phyloP scores from a whole-genome alignment of 1,140 invertebrate genomes.

The Sesamia nonagrioides region DNA sequence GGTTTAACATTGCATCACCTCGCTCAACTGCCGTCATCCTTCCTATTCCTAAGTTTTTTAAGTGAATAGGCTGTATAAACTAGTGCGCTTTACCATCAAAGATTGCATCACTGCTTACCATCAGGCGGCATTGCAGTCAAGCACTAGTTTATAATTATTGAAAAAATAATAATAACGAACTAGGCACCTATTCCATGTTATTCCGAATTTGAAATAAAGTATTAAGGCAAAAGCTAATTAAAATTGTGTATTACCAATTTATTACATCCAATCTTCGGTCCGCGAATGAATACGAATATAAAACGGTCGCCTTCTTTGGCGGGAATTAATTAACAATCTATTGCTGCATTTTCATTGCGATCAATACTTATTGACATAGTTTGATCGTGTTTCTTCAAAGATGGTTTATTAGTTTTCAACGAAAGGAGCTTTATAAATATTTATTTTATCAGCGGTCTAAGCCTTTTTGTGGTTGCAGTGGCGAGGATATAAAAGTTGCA shows the following conservation, averaged over 20 bases:
- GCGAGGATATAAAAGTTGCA: too few relatives aligned
- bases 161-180: too few relatives aligned
- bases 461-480: neutral
- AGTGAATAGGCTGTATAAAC: too few relatives aligned
- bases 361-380: conserved; percentile 19
- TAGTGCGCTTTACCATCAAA: too few relatives aligned
- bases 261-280: neutral
- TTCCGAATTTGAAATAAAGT: too few relatives aligned
- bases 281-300: conserved; percentile 15
- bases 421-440: conserved; percentile 11
- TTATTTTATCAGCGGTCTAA: conserved; percentile 1
- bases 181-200: too few relatives aligned
- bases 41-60: too few relatives aligned
- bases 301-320: neutral
- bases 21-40: too few relatives aligned
- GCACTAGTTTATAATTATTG: too few relatives aligned
- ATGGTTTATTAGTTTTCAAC: neutral
- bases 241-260: neutral
- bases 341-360: conserved; percentile 16
- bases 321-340: conserved; percentile 16
- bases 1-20: too few relatives aligned
- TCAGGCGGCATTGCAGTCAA: too few relatives aligned
- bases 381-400: neutral
- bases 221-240: neutral
- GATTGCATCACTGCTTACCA: too few relatives aligned